Evolutionary conservation across 2,113 vertebrate genomes (phyloP).

Genomic region (Lamprotornis superbus): DNA sequence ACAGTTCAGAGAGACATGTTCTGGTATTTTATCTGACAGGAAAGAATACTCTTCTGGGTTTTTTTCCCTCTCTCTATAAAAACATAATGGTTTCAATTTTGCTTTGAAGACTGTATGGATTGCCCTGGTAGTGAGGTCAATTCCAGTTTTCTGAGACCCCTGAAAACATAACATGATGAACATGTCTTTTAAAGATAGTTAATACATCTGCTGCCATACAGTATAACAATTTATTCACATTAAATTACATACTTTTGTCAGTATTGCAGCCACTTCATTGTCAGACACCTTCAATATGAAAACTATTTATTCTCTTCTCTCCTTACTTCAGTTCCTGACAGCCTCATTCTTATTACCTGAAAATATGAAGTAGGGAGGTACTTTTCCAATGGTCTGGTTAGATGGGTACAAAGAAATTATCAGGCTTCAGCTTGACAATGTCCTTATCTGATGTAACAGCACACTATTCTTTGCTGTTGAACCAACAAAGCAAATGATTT

Average conservation of each 20-base stretch:
- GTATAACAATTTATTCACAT: background rate
- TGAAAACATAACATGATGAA: background rate
- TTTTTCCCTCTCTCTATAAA: background rate
- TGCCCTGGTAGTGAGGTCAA: background rate
- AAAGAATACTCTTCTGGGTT: background rate
- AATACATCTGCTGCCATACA: background rate
- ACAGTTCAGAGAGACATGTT: background rate
- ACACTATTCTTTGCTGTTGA: background rate
- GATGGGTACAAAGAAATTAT: background rate
- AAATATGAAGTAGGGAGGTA: background rate
- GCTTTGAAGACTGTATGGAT: background rate
- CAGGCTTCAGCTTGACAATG: background rate
- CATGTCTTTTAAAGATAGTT: background rate
- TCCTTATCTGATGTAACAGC: background rate
- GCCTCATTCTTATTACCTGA: constrained; percentile 5
- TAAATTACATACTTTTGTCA: constrained; percentile 6
- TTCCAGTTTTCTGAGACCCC: background rate
- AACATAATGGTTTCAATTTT: background rate
- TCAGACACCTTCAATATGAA: background rate
- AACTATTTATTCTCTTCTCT: constrained; percentile 5
- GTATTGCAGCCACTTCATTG: background rate
- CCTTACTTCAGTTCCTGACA: background rate
- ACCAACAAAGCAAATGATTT: background rate
- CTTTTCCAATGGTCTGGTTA: background rate
- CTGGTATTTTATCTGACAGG: background rate